Conservation (phyloP, 2,797 vertebrate genomes). For the Pitangus sulphuratus region DNA sequence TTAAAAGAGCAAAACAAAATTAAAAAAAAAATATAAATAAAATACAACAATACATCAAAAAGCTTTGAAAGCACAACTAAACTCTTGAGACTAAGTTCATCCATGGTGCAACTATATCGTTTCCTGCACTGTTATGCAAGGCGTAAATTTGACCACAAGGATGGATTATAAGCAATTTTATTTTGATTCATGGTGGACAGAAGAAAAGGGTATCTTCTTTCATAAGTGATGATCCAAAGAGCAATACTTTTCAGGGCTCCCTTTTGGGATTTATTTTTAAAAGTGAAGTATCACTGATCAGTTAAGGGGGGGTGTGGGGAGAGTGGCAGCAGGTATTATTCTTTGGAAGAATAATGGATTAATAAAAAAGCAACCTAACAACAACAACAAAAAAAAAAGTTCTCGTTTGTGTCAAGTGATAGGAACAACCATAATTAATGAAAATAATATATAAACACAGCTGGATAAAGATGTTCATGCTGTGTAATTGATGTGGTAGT, state of each 20-base stretch:
- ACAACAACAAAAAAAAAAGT: not conserved
- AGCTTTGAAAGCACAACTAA: slow-evolving; percentile 20
- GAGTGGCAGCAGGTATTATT: not conserved
- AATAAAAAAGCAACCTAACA: not conserved
- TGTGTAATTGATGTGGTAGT: not conserved
- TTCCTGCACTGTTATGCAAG: not conserved
- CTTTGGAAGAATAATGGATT: slow-evolving; percentile 23
- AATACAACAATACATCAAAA: not conserved
- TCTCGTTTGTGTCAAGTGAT: not conserved
- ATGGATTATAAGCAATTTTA: slow-evolving; percentile 1
- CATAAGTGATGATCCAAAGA: not conserved
- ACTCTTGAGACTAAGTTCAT: not conserved
- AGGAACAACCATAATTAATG: slow-evolving; percentile 28
- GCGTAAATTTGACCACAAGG: not conserved
- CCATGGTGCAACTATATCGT: not conserved
- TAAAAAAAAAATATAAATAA: not conserved
- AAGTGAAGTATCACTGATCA: not conserved
- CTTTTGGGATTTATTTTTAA: not conserved
- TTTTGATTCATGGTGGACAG: slow-evolving; percentile 9
- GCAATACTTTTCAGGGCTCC: not conserved
- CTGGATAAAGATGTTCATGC: slow-evolving; percentile 23
- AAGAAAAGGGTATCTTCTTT: not conserved
- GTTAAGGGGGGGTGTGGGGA: not conserved
- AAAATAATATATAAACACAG: slow-evolving; percentile 62
- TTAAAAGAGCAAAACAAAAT: not conserved